These are phyloP conservation scores for Anoplophora glabripennis DNA, from an alignment of 1,140 invertebrate genomes.

Conservation along the genomic window DNA sequence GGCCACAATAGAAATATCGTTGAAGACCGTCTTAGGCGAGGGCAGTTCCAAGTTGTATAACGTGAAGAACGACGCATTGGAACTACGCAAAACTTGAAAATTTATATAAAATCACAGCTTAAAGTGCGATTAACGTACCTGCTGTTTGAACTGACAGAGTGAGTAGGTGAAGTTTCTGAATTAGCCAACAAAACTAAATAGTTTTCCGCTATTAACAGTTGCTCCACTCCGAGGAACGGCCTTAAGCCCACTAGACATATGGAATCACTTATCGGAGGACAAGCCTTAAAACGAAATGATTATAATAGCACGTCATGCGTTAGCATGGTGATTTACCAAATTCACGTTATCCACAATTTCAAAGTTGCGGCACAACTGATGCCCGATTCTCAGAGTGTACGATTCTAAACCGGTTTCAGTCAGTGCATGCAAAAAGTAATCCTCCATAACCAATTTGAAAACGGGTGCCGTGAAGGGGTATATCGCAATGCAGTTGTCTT, in stretches of 20 bases:
- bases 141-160: constrained; percentile 46
- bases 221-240: constrained; percentile 70
- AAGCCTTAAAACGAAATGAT: constrained; percentile 47
- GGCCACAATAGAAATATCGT: constrained; percentile 65
- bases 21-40: constrained; percentile 58
- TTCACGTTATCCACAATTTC: constrained; percentile 43
- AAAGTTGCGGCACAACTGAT: constrained; percentile 51
- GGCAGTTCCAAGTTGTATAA: constrained; percentile 65
- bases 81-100: constrained; percentile 33
- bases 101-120: not conserved
- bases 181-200: constrained; percentile 65
- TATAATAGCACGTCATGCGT: not conserved
- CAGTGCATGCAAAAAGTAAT: constrained; percentile 69
- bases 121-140: constrained; percentile 25
- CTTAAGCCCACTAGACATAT: constrained; percentile 70
- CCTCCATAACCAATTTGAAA: constrained; percentile 62
- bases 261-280: constrained; percentile 60
- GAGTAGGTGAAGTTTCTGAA: constrained; percentile 54
- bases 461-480: constrained; percentile 73
- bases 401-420: constrained; percentile 76
- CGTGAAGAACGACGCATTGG: constrained; percentile 56
- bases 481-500: constrained; percentile 44
- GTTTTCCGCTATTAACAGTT: constrained; percentile 59
- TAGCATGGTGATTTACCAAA: constrained; percentile 23
- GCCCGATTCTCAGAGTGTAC: constrained; percentile 67